Conservation (phyloP, 2,888 invertebrate species). For the Drosophila tripunctata region DNA sequence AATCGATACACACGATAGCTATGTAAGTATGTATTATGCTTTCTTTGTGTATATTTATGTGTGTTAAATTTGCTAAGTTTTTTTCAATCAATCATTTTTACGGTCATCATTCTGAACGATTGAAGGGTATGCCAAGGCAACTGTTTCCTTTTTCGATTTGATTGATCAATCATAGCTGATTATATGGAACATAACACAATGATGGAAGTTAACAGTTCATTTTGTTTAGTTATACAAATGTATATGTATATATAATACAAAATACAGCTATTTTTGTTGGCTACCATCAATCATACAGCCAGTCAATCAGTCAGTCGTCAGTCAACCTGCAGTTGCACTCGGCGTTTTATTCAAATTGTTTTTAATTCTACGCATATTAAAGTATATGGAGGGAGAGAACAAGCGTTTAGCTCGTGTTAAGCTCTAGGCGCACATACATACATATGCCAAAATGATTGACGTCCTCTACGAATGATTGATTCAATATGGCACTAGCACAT, state of each 20-base stretch:
- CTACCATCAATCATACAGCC: constrained; percentile 18
- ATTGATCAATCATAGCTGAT: constrained; percentile 13
- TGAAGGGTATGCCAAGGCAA: constrained; percentile 1
- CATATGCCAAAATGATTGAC: constrained; percentile 45
- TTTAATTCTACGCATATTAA: constrained; percentile 53
- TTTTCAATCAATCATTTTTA: constrained; percentile 49
- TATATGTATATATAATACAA: background rate
- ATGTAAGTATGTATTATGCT: constrained; percentile 14
- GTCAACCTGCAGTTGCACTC: constrained; percentile 26
- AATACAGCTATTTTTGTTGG: constrained; percentile 17
- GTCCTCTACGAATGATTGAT: constrained; percentile 41
- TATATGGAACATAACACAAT: constrained; percentile 1
- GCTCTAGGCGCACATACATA: constrained; percentile 56
- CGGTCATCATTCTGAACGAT: constrained; percentile 20
- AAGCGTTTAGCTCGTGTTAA: constrained; percentile 66
- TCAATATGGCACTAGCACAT: constrained; percentile 54
- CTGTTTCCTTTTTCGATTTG: constrained; percentile 7
- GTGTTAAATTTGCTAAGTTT: constrained; percentile 46
- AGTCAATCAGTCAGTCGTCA: constrained; percentile 34
- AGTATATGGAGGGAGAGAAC: constrained; percentile 59
- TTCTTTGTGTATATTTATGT: constrained; percentile 5
- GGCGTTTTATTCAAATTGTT: constrained; percentile 12
- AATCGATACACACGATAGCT: constrained; percentile 51
- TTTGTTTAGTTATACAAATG: constrained; percentile 4
- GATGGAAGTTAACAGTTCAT: constrained; percentile 8